Conservation (phyloP, 2,113 vertebrate genomes). For the Gobio gobio region DNA sequence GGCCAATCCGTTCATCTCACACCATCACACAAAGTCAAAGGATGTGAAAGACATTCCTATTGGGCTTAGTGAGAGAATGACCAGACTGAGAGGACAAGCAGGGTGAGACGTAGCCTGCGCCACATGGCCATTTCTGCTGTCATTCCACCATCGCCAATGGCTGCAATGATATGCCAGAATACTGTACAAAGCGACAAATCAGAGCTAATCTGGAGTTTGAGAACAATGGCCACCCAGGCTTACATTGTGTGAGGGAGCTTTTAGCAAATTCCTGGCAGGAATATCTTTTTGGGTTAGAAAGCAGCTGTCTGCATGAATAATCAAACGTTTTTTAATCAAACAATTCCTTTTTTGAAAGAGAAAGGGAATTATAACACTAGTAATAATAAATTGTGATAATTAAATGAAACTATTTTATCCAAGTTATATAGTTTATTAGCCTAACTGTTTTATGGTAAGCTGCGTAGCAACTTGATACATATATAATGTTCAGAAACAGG, state of each 20-base stretch:
- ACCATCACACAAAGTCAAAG: background rate
- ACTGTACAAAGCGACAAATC: background rate
- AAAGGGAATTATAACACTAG: no score
- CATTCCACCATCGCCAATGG: slow-evolving; percentile 4
- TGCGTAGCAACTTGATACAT: background rate
- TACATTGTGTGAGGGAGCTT: background rate
- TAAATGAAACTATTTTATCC: background rate
- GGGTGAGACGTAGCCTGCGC: background rate
- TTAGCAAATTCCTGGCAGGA: background rate
- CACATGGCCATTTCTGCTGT: slow-evolving; percentile 6
- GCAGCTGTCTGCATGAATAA: background rate
- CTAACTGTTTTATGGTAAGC: background rate
- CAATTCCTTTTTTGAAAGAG: background rate
- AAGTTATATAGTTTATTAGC: background rate
- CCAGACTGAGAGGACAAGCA: slow-evolving; percentile 1
- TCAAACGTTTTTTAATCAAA: background rate
- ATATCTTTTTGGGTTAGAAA: background rate
- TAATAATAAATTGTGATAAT: background rate
- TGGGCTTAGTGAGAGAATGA: background rate
- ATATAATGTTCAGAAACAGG: background rate
- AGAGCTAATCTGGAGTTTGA: slow-evolving; percentile 21
- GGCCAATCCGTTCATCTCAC: background rate
- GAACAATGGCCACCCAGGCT: slow-evolving; percentile 3
- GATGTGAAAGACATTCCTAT: slow-evolving; percentile 6
- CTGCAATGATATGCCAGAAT: background rate